Evolutionary conservation across 92 coral and sea anemone species (phyloP).

Genomic region (Palythoa caribaeorum): DNA sequence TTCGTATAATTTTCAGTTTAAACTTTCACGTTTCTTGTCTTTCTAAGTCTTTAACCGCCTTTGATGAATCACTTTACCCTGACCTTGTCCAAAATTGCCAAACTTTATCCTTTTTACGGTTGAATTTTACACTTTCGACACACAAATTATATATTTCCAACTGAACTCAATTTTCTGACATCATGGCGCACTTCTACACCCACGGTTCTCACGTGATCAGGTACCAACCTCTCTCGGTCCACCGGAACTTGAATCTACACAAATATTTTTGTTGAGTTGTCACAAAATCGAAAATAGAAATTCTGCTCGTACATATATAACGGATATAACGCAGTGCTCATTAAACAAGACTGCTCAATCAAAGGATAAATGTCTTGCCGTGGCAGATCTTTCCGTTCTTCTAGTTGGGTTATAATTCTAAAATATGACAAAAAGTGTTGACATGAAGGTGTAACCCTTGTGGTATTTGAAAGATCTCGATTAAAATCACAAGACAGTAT

Average conservation of each 20-base stretch:
- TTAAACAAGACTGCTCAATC: neutral
- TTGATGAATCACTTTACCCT: neutral
- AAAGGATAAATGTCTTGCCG: neutral
- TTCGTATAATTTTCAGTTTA: neutral
- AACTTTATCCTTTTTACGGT: neutral
- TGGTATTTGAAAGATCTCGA: no score
- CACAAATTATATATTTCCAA: neutral
- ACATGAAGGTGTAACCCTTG: no score
- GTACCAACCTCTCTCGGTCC: slow-evolving; percentile 1
- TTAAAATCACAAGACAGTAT: no score
- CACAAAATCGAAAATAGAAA: neutral
- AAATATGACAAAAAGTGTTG: no score
- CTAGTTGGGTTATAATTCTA: no score
- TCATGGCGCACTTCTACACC: slow-evolving; percentile 43
- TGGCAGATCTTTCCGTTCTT: no score
- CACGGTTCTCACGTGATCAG: slow-evolving; percentile 37
- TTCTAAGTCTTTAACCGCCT: neutral
- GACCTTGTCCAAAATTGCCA: neutral
- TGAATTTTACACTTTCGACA: neutral
- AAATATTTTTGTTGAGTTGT: neutral
- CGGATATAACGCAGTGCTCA: no score
- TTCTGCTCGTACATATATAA: neutral
- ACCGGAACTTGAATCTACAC: neutral
- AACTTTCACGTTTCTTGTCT: neutral
- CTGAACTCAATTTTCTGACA: slow-evolving; percentile 18